These are phyloP conservation scores for Misgurnus mizolepis DNA, from an alignment of 2,113 vertebrate species.

Conservation along the genomic window DNA sequence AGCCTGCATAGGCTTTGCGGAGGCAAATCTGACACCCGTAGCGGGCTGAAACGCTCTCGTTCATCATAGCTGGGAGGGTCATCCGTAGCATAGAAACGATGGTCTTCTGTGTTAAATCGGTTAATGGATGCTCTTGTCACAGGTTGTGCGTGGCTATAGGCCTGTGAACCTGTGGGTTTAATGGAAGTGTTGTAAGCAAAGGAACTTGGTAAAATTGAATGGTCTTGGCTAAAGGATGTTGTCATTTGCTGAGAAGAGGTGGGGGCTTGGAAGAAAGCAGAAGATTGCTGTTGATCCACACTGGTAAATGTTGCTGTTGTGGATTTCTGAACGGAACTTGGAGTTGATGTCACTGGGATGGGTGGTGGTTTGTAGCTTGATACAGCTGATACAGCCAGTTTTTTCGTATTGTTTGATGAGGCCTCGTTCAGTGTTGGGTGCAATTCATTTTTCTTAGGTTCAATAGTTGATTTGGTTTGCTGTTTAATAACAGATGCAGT, in stretches of 20 bases:
- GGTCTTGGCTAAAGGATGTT: conserved; percentile 52
- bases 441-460: conserved; percentile 55
- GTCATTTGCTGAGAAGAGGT: conserved; percentile 33
- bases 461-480: conserved; percentile 39
- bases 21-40: conserved; percentile 69
- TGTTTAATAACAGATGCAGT: conserved; percentile 52
- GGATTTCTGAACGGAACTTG: conserved; percentile 61
- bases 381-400: conserved; percentile 68
- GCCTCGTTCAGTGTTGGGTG: conserved; percentile 64
- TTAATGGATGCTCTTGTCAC: conserved; percentile 35
- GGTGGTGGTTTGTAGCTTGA: conserved; percentile 71
- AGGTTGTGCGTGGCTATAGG: conserved; percentile 53
- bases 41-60: conserved; percentile 77
- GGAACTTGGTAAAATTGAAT: conserved; percentile 48
- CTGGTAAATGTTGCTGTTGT: conserved; percentile 43
- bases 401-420: conserved; percentile 62
- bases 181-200: conserved; percentile 55
- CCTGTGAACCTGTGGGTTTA: conserved; percentile 50
- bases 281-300: conserved; percentile 43
- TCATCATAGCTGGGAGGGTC: conserved; percentile 81
- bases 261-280: conserved; percentile 29
- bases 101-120: conserved; percentile 56
- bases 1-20: conserved; percentile 61
- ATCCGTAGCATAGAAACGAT: conserved; percentile 71
- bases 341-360: conserved; percentile 59